Percentiles rank a stretch among this genome's conserved stretches.
Conservation (phyloP, 2,888 invertebrate species). For the Luperina nickerlii region DNA sequence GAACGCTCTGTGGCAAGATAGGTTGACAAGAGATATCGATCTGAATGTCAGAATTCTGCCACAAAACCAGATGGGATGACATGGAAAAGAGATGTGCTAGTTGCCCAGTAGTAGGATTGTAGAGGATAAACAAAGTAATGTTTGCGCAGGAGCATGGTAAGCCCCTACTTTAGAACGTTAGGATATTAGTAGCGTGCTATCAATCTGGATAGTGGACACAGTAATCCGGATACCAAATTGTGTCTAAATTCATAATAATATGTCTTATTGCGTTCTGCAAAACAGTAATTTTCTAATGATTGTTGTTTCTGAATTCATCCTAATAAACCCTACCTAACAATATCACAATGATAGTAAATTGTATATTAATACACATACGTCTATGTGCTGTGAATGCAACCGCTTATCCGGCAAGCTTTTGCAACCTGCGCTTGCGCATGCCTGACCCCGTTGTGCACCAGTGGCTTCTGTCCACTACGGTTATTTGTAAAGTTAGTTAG, state of each 20-base stretch:
- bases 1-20: neutral
- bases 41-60: neutral
- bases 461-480: slow-evolving; percentile 44
- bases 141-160: neutral
- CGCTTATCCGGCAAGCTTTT: slow-evolving; percentile 53
- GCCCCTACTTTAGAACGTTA: neutral
- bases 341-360: slow-evolving; percentile 36
- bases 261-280: too few species aligned
- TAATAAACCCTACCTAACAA: neutral
- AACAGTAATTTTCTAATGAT: neutral
- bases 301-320: neutral
- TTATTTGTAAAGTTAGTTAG: slow-evolving; percentile 25
- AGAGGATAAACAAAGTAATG: neutral
- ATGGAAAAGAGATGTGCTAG: neutral
- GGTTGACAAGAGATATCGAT: neutral
- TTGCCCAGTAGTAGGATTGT: neutral
- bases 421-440: slow-evolving; percentile 54
- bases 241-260: neutral
- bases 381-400: slow-evolving; percentile 36
- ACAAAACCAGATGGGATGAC: neutral
- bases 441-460: slow-evolving; percentile 62
- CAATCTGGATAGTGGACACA: neutral
- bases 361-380: slow-evolving; percentile 28
- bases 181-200: neutral
- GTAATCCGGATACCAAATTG: neutral